Conservation (phyloP, 1,140 invertebrate species). For the Physella acuta region DNA sequence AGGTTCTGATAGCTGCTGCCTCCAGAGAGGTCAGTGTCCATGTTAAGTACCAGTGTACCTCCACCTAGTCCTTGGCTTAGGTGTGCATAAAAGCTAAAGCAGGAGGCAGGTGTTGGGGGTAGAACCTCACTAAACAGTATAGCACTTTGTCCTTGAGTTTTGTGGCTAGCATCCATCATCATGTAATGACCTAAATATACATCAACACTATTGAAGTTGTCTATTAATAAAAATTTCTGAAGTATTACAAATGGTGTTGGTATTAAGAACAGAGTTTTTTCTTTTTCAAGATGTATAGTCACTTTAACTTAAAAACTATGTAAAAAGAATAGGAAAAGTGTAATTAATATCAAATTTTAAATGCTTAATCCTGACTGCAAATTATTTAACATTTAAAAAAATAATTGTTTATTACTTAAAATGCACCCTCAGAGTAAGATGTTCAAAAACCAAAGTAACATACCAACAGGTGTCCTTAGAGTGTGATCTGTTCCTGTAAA, state of each 20-base stretch:
- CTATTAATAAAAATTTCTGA: no score
- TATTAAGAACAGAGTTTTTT: no score
- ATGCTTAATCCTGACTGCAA: no score
- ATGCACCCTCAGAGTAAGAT: no score
- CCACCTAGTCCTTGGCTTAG: background rate
- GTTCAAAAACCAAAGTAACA: background rate
- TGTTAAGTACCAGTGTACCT: background rate
- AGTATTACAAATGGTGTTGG: no score
- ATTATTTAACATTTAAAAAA: background rate
- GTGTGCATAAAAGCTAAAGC: constrained; percentile 18
- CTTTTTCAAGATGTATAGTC: no score
- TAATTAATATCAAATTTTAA: no score
- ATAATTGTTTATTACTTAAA: background rate
- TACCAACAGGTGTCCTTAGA: constrained; percentile 35
- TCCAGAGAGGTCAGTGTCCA: background rate
- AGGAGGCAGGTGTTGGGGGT: constrained; percentile 27
- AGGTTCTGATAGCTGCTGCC: constrained; percentile 20
- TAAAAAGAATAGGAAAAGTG: no score
- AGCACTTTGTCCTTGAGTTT: constrained; percentile 46
- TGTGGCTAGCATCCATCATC: constrained; percentile 49
- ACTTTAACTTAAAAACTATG: no score
- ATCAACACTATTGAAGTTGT: no score
- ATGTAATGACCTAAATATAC: constrained; percentile 57
- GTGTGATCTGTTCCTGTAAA: constrained; percentile 51
- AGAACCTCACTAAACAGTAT: constrained; percentile 38